Evolutionary conservation across 2,797 vertebrate species (phyloP).

Genomic region (Microcaecilia unicolor): DNA sequence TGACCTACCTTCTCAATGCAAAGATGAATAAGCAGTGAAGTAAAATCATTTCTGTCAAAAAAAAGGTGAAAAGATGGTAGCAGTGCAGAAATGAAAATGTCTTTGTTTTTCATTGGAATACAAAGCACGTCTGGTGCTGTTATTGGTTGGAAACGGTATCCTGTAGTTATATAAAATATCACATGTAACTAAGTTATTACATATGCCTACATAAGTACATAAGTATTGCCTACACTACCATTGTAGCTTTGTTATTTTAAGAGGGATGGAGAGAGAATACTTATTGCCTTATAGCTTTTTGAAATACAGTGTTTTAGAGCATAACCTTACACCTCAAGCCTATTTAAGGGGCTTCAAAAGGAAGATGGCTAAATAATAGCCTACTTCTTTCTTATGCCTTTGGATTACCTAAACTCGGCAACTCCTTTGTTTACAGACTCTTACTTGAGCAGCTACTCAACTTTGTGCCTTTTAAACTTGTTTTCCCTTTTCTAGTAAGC

Average conservation of each 20-base stretch:
- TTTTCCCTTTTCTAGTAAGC: constrained; percentile 41
- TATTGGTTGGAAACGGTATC: constrained; percentile 46
- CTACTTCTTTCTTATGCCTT: constrained; percentile 52
- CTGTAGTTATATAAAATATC: constrained; percentile 50
- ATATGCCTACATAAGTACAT: constrained; percentile 64
- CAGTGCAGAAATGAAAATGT: constrained; percentile 44
- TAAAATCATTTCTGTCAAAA: constrained; percentile 24
- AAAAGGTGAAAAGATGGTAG: constrained; percentile 33
- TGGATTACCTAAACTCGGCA: constrained; percentile 51
- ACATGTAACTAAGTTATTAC: constrained; percentile 59
- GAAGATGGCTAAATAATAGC: constrained; percentile 44
- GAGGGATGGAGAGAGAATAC: constrained; percentile 56
- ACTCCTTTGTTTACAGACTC: constrained; percentile 65
- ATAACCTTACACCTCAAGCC: constrained; percentile 56
- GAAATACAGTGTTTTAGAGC: constrained; percentile 52
- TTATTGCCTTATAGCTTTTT: constrained; percentile 68
- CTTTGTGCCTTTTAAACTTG: constrained; percentile 65
- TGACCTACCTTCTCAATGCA: too few relatives aligned
- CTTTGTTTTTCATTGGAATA: constrained; percentile 39
- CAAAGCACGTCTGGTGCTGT: constrained; percentile 31
- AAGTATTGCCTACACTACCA: constrained; percentile 68
- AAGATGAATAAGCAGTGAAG: too few relatives aligned
- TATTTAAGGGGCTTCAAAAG: constrained; percentile 44
- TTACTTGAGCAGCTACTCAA: constrained; percentile 64
- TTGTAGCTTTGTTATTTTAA: constrained; percentile 64